Conservation (phyloP, 2,113 vertebrate species). For the Neolamprologus tretocephalus region DNA sequence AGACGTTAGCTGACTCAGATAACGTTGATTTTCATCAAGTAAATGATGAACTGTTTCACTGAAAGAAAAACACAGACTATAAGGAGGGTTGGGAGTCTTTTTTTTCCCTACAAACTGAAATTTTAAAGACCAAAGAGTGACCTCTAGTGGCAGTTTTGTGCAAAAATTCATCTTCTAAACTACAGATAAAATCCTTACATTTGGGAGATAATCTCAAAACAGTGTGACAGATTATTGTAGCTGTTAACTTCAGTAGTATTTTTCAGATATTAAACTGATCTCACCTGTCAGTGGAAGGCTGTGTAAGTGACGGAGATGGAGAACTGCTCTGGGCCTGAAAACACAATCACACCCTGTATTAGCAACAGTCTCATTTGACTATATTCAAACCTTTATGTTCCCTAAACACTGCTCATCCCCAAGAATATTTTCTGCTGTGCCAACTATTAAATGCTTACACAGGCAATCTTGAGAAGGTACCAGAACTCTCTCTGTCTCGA, state of each 20-base stretch:
- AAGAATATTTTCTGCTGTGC: background rate
- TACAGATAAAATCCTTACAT: background rate
- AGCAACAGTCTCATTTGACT: background rate
- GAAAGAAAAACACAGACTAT: conserved; percentile 4
- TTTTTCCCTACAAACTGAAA: fast-evolving
- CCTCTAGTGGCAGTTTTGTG: background rate
- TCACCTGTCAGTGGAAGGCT: conserved; percentile 74
- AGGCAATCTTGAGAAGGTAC: conserved; percentile 95
- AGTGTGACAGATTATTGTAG: background rate
- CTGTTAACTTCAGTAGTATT: background rate
- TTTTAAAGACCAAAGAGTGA: background rate
- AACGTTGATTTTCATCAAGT: conserved; percentile 85
- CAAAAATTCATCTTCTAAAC: background rate
- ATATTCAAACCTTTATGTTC: background rate
- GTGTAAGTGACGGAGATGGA: conserved; percentile 66
- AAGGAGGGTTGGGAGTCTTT: background rate
- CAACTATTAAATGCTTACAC: conserved; percentile 73
- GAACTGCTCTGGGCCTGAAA: conserved; percentile 79
- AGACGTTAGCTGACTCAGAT: conserved; percentile 81
- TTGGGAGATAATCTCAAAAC: background rate
- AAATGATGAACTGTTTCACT: conserved; percentile 79
- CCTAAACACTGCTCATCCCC: background rate
- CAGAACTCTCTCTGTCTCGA: conserved; percentile 96
- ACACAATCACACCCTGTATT: conserved; percentile 3
- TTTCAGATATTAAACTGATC: background rate